phyloP scores from a whole-genome alignment of 64 coral and sea anemone species.

The Exaiptasia diaphana region DNA sequence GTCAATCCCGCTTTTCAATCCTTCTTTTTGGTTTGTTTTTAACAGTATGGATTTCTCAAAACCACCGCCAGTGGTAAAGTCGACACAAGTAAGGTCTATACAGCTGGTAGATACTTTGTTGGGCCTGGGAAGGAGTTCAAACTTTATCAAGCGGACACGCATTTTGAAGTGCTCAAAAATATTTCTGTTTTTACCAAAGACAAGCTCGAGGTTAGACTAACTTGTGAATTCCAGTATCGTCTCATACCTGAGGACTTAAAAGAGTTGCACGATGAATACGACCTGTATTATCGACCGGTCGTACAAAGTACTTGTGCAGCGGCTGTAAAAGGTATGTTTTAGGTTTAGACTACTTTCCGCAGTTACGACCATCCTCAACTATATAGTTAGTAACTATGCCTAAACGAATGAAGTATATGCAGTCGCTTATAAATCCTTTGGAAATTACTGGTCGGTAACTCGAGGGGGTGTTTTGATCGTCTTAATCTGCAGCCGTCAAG shows the following conservation, averaged over 20 bases:
- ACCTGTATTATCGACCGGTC: slow-evolving; percentile 52
- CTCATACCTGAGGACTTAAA: slow-evolving; percentile 40
- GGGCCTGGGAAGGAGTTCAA: slow-evolving; percentile 65
- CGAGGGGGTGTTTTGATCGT: no score
- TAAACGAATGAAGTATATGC: no score
- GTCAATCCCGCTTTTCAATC: no score
- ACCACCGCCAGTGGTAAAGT: slow-evolving; percentile 48
- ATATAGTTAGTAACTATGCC: no score
- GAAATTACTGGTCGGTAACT: no score
- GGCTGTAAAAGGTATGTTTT: slow-evolving; percentile 24
- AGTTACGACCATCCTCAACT: not conserved
- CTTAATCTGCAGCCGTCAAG: no score
- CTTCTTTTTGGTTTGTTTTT: no score
- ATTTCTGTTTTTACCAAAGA: slow-evolving; percentile 34
- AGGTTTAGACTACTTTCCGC: not conserved
- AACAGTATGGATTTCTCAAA: slow-evolving; percentile 43
- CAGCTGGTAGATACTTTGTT: slow-evolving; percentile 23
- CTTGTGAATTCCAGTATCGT: slow-evolving; percentile 50
- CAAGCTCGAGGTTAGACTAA: slow-evolving; percentile 26
- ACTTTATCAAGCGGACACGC: slow-evolving; percentile 29
- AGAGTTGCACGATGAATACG: slow-evolving; percentile 54
- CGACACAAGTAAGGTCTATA: slow-evolving; percentile 25
- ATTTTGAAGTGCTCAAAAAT: slow-evolving; percentile 22
- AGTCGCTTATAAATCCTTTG: no score
- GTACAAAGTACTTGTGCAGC: slow-evolving; percentile 34